Percentiles rank a stretch among this genome's conserved stretches.
These are phyloP conservation scores for Leptinotarsa defecta DNA, from an alignment of 1,140 invertebrate species.

Conservation along the genomic window DNA sequence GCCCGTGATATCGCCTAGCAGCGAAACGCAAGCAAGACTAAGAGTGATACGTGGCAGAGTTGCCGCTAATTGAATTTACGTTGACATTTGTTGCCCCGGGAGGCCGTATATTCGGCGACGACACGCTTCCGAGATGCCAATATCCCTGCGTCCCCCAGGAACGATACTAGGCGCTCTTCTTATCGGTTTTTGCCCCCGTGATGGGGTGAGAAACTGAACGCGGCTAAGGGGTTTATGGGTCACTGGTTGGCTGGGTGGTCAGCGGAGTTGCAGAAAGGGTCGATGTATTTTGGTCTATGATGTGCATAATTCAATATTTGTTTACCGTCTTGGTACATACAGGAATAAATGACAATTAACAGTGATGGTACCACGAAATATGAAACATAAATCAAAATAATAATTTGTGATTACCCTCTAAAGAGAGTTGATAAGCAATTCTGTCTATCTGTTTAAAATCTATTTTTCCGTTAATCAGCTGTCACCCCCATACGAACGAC, in stretches of 20 bases:
- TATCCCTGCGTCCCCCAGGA: slow-evolving; percentile 52
- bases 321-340: too few relatives aligned
- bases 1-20: neutral
- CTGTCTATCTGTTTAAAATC: too few relatives aligned
- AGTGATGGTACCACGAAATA: too few relatives aligned
- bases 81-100: slow-evolving; percentile 52
- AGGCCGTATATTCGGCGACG: slow-evolving; percentile 56
- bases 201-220: neutral
- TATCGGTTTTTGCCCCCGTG: slow-evolving; percentile 45
- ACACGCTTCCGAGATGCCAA: slow-evolving; percentile 55
- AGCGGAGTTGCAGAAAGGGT: too few relatives aligned
- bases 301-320: too few relatives aligned
- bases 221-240: neutral
- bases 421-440: too few relatives aligned
- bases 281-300: too few relatives aligned
- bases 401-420: too few relatives aligned
- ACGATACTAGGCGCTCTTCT: slow-evolving; percentile 48
- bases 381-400: too few relatives aligned
- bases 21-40: slow-evolving; percentile 27
- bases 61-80: slow-evolving; percentile 55
- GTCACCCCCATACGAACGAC: too few relatives aligned
- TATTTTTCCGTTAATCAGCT: too few relatives aligned
- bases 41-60: slow-evolving; percentile 42
- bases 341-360: too few relatives aligned
- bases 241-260: neutral